Evolutionary conservation across 2,888 invertebrate species (phyloP).

Genomic region (Antheraea yamamai): DNA sequence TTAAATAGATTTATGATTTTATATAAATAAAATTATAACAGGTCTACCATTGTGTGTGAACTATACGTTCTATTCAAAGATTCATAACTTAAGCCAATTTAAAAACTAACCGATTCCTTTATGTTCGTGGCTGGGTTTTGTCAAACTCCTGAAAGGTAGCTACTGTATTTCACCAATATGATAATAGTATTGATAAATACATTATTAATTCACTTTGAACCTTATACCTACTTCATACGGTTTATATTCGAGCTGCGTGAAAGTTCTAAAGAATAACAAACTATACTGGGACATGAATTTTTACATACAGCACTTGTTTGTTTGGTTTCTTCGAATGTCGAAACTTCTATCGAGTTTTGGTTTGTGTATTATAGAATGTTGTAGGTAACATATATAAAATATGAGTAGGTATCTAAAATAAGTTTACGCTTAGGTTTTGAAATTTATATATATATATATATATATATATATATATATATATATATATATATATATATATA

Average conservation of each 20-base stretch:
- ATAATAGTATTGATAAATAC: neutral
- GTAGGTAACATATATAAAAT: neutral
- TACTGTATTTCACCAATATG: neutral
- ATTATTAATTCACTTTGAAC: neutral
- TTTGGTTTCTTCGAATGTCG: slow-evolving; percentile 1
- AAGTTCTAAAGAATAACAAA: neutral
- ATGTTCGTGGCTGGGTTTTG: neutral
- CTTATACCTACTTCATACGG: neutral
- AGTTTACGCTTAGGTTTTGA: neutral
- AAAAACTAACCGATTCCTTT: slow-evolving; percentile 8
- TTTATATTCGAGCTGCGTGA: neutral
- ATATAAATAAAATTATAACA: no score
- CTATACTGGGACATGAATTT: neutral
- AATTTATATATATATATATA: no score
- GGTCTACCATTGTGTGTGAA: neutral
- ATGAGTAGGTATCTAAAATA: neutral
- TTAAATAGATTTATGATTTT: no score
- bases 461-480: no score
- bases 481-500: no score
- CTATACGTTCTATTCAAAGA: neutral
- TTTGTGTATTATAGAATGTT: neutral
- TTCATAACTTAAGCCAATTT: neutral
- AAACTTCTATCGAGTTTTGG: slow-evolving; percentile 1
- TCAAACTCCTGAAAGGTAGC: neutral
- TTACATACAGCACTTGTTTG: neutral